Conservation (phyloP, 2,113 vertebrate genomes). For the Narcine bancroftii region DNA sequence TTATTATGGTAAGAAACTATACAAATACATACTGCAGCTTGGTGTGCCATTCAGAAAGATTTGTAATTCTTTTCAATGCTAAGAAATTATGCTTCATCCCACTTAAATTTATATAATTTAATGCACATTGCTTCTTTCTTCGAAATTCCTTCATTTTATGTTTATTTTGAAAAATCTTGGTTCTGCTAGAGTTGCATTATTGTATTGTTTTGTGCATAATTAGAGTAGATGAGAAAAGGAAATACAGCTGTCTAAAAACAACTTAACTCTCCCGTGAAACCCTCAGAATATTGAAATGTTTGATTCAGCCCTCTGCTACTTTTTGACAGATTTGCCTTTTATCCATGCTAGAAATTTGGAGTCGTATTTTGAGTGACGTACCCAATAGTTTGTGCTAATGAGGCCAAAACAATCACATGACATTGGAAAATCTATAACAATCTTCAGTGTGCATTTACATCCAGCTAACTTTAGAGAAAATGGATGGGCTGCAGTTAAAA, state of each 20-base stretch:
- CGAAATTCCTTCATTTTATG: background rate
- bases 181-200: background rate
- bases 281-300: background rate
- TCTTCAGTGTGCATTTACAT: background rate
- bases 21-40: background rate
- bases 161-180: background rate
- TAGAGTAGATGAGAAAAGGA: background rate
- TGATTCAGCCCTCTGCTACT: background rate
- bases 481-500: background rate
- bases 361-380: background rate
- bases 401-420: background rate
- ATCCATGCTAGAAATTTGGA: background rate
- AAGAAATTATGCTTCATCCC: too few relatives aligned
- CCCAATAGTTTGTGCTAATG: background rate
- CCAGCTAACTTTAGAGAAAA: background rate
- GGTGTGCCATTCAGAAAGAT: background rate
- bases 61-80: background rate
- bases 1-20: background rate
- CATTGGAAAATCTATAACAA: background rate
- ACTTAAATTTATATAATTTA: background rate
- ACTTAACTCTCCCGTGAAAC: background rate
- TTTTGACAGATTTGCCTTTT: background rate
- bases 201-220: background rate
- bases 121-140: background rate
- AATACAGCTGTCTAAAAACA: background rate